phyloP scores from a whole-genome alignment of 2,797 vertebrate species.

The Neosilurus mollespiculum region DNA sequence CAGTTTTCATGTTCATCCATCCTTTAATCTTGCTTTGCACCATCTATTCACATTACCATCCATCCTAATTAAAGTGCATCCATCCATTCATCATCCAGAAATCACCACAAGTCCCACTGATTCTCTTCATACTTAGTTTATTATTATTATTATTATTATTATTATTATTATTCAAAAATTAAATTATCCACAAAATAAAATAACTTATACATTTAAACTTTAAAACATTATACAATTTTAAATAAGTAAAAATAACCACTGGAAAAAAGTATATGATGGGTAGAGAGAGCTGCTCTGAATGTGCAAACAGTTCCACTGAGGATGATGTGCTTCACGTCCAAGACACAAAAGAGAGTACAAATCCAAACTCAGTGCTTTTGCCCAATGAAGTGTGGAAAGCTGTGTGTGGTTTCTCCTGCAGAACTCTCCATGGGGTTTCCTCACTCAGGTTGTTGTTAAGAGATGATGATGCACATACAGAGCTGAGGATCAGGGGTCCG shows the following conservation, averaged over 20 bases:
- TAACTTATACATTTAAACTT: conserved; percentile 79
- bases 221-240: conserved; percentile 76
- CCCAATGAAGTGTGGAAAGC: not conserved
- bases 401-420: not conserved
- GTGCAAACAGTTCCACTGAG: conserved; percentile 67
- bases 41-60: not conserved
- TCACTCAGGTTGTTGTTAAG: conserved; percentile 6
- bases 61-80: no score
- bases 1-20: not conserved
- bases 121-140: conserved; percentile 54
- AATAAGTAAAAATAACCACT: conserved; percentile 54
- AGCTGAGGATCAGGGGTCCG: conserved; percentile 20
- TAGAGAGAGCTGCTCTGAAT: conserved; percentile 64
- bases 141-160: conserved; percentile 29
- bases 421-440: conserved; percentile 23
- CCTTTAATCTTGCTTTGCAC: no score
- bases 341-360: not conserved
- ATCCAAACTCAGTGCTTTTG: not conserved
- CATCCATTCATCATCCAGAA: not conserved
- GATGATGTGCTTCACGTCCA: not conserved
- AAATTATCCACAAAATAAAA: conserved; percentile 85
- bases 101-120: not conserved
- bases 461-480: conserved; percentile 8
- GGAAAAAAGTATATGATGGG: conserved; percentile 66
- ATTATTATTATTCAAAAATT: conserved; percentile 72